Conservation (phyloP, 2,797 vertebrate genomes). For the Brachyalestes nurse region DNA sequence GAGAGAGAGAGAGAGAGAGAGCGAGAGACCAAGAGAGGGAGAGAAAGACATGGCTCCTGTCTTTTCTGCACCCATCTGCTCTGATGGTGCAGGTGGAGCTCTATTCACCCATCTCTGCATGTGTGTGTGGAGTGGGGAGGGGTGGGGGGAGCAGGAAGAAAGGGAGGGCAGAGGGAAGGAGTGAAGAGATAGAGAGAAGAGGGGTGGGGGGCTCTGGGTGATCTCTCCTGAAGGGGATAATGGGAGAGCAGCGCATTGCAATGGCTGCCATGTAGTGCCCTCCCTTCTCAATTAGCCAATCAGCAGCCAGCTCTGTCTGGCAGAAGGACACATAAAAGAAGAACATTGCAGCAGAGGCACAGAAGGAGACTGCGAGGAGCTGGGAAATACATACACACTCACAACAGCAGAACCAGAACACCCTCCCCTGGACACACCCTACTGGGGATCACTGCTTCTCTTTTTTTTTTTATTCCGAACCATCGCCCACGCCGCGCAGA, state of each 20-base stretch:
- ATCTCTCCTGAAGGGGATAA: constrained; percentile 85
- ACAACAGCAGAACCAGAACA: constrained; percentile 79
- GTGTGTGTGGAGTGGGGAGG: constrained; percentile 65
- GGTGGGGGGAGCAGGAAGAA: constrained; percentile 73
- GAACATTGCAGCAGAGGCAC: constrained; percentile 88
- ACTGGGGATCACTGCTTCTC: constrained; percentile 83
- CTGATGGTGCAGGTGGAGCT: constrained; percentile 84
- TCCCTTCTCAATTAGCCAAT: constrained; percentile 88
- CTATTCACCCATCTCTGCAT: constrained; percentile 79
- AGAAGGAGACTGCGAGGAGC: constrained; percentile 84
- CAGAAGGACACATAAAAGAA: constrained; percentile 87
- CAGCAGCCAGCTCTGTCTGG: constrained; percentile 78
- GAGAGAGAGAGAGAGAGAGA: constrained; percentile 60
- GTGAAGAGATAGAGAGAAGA: constrained; percentile 53
- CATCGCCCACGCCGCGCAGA: constrained; percentile 82
- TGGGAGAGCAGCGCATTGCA: constrained; percentile 82
- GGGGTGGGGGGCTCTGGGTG: constrained; percentile 59
- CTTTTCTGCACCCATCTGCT: constrained; percentile 85
- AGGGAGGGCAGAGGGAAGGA: constrained; percentile 56
- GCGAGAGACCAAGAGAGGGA: constrained; percentile 54
- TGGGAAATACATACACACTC: constrained; percentile 81
- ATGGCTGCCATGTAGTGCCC: constrained; percentile 85
- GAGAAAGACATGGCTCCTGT: constrained; percentile 70
- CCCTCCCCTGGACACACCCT: constrained; percentile 87
- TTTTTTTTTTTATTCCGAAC: constrained; percentile 72